Evolutionary conservation across 2,888 invertebrate genomes (phyloP).

Genomic region (Lithophane socia): DNA sequence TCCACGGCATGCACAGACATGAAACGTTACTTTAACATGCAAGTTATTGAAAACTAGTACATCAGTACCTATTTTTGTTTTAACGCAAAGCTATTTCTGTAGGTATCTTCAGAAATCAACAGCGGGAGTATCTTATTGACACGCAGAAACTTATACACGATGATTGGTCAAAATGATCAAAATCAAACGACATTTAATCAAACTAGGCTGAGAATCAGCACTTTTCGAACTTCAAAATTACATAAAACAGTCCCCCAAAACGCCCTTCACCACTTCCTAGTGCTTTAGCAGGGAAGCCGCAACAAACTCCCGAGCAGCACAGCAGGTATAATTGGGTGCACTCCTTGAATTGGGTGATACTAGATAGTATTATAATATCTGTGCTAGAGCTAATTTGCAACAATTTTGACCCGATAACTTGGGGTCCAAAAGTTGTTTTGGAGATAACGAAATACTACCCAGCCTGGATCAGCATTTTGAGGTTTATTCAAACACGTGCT

Average conservation of each 20-base stretch:
- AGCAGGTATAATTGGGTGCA: not conserved
- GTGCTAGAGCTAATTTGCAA: not conserved
- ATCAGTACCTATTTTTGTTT: not conserved
- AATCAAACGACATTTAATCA: no score
- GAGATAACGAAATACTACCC: not conserved
- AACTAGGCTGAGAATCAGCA: no score
- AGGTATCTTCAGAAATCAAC: not conserved
- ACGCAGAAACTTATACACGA: not conserved
- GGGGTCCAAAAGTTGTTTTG: not conserved
- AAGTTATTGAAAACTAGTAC: constrained; percentile 16
- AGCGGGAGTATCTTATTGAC: not conserved
- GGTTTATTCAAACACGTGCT: no score
- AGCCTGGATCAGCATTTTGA: no score
- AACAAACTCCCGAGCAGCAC: no score
- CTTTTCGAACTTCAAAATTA: no score
- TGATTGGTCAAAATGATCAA: no score
- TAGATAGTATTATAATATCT: no score
- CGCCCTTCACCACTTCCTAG: no score
- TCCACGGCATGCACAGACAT: constrained; percentile 40
- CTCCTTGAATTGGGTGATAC: not conserved
- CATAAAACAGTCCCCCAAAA: no score
- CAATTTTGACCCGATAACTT: not conserved
- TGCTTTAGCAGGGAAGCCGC: no score
- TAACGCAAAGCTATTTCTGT: not conserved
- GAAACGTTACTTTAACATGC: constrained; percentile 49